A percentile compares a stretch with the other conserved stretches of the same genome.
Evolutionary conservation across 1,140 invertebrate genomes (phyloP).

Genomic region (Heliconius melpomene): DNA sequence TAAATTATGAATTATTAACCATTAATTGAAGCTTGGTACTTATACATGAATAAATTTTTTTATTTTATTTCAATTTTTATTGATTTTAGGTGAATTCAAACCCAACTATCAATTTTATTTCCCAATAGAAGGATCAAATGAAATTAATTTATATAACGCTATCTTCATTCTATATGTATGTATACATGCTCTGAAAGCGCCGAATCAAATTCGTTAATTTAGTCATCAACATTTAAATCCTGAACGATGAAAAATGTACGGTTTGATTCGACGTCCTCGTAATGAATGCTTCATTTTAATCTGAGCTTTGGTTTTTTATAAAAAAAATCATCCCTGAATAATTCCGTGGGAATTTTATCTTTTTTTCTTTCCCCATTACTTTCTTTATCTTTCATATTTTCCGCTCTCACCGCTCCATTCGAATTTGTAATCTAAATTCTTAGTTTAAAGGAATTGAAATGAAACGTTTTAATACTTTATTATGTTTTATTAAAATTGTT

Average conservation of each 20-base stretch:
- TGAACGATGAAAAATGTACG: slow-evolving; percentile 5
- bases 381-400: slow-evolving; percentile 6
- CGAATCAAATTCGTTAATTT: slow-evolving; percentile 7
- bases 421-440: background rate
- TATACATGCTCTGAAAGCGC: background rate
- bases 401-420: background rate
- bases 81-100: background rate
- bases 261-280: background rate
- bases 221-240: slow-evolving; percentile 14
- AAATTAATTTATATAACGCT: background rate
- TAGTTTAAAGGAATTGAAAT: slow-evolving; percentile 13
- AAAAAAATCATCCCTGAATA: slow-evolving; percentile 4
- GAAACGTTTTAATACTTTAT: background rate
- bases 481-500: slow-evolving; percentile 42
- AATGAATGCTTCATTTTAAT: slow-evolving; percentile 11
- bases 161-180: background rate
- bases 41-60: background rate
- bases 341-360: background rate
- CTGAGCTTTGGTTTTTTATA: background rate
- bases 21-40: too few relatives aligned
- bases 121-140: background rate
- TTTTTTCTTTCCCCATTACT: background rate
- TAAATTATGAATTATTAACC: too few relatives aligned
- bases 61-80: background rate
- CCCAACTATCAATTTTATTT: too few relatives aligned